Evolutionary conservation across 2,113 vertebrate species (phyloP).

Genomic region (Corvus hawaiiensis): DNA sequence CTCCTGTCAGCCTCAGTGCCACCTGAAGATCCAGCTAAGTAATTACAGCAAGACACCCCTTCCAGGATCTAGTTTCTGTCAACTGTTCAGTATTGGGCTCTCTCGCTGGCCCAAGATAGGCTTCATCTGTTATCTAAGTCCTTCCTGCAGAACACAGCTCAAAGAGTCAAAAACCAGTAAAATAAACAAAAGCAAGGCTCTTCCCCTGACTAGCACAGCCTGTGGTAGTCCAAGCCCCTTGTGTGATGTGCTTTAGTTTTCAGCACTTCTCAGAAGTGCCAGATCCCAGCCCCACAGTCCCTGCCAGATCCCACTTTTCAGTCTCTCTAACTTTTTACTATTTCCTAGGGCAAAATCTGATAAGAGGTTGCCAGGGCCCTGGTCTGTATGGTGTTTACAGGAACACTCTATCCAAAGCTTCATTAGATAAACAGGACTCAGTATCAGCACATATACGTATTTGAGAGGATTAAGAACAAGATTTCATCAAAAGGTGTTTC

Average conservation of each 20-base stretch:
- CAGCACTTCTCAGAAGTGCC: neutral
- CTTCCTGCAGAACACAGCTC: neutral
- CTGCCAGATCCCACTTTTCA: neutral
- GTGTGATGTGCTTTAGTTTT: neutral
- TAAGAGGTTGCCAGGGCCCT: neutral
- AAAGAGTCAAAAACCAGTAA: neutral
- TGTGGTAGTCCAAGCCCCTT: neutral
- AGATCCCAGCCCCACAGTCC: neutral
- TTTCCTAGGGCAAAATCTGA: constrained; percentile 8
- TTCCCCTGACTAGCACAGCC: neutral
- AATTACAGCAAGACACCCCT: neutral
- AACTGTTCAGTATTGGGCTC: neutral
- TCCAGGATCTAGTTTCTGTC: neutral
- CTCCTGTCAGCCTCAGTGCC: neutral
- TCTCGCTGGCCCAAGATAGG: neutral
- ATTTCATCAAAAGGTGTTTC: neutral
- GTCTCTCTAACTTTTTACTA: neutral
- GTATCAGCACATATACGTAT: neutral
- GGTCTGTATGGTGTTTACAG: neutral
- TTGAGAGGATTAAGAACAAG: neutral
- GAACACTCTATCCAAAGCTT: neutral
- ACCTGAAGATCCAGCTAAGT: neutral
- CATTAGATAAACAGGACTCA: neutral
- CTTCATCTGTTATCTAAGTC: neutral
- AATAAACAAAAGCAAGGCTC: neutral